Evolutionary conservation across 1,140 invertebrate genomes (phyloP).

Genomic region (Dermatophagoides farinae): DNA sequence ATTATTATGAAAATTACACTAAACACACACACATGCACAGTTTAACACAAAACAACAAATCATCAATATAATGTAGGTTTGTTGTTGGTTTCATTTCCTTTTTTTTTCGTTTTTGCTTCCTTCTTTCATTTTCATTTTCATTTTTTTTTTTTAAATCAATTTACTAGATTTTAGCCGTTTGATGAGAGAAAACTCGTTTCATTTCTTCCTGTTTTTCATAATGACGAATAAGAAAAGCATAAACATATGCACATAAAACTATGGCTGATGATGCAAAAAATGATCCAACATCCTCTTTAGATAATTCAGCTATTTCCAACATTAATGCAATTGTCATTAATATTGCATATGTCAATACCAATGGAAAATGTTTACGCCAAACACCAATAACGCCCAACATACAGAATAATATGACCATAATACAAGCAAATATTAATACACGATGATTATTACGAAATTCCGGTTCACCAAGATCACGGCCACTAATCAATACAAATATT

Average conservation of each 20-base stretch:
- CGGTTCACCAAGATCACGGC: conserved; percentile 5
- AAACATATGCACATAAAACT: conserved; percentile 6
- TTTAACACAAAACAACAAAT: too few relatives aligned
- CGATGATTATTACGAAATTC: conserved; percentile 6
- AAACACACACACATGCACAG: too few relatives aligned
- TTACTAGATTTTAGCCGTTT: conserved; percentile 6
- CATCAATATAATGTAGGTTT: too few relatives aligned
- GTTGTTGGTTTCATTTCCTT: too few relatives aligned
- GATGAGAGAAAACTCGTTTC: conserved; percentile 2
- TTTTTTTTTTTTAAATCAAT: not conserved
- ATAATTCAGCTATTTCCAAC: conserved; percentile 3
- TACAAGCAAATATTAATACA: conserved; percentile 1
- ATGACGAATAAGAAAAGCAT: conserved; percentile 3
- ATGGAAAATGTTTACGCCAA: conserved; percentile 1
- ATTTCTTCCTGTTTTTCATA: conserved; percentile 3
- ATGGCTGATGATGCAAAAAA: not conserved
- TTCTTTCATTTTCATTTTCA: too few relatives aligned
- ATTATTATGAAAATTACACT: too few relatives aligned
- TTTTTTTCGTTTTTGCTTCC: too few relatives aligned
- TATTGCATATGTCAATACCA: not conserved
- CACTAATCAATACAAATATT: not conserved
- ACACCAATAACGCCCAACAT: not conserved
- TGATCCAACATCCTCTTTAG: conserved; percentile 2
- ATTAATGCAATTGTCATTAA: conserved; percentile 5
- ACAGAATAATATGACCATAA: conserved; percentile 7